phyloP scores from a whole-genome alignment of 1,140 invertebrate species.

The Apis mellifera region Amel_HAv3.1 CM009937.2:9343501-9344000 shows the following conservation, averaged over 20 bases:
- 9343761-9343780: background rate
- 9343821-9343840: background rate
- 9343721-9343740: conserved; percentile 28
- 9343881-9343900: background rate
- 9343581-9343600: too few species aligned
- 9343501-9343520: conserved; percentile 49
- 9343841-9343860: background rate
- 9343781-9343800: background rate
- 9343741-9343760: background rate
- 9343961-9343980: background rate
- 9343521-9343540: conserved; percentile 62
- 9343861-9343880: background rate
- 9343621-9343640: conserved; percentile 42
- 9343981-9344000: too few species aligned
- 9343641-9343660: background rate
- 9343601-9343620: background rate
- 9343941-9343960: background rate
- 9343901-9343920: background rate
- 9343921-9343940: background rate
- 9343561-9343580: conserved; percentile 54
- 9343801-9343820: background rate
- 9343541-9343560: conserved; percentile 35
- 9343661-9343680: conserved; percentile 12
- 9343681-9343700: conserved; percentile 23
- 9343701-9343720: conserved; percentile 7